Conservation (phyloP, 2,113 vertebrate genomes). For the Maccullochella peelii region DNA sequence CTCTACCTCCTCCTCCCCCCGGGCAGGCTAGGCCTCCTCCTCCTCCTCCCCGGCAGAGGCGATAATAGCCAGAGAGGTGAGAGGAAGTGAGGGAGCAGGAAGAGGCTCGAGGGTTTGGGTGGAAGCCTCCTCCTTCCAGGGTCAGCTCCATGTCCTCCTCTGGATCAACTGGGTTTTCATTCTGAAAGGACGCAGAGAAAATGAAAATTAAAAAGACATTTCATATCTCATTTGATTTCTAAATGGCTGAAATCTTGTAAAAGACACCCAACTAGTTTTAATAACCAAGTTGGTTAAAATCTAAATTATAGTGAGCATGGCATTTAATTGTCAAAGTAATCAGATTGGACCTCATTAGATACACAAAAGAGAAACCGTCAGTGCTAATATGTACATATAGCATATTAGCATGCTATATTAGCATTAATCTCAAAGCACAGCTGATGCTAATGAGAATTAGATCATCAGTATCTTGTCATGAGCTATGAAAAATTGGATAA, state of each 20-base stretch:
- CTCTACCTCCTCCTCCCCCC: constrained; percentile 2
- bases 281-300: background rate
- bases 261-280: background rate
- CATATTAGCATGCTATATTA: background rate
- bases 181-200: constrained; percentile 46
- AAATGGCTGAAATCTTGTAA: background rate
- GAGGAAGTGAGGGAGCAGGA: constrained; percentile 46
- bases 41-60: constrained; percentile 9
- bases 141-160: constrained; percentile 68
- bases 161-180: constrained; percentile 54
- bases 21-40: background rate
- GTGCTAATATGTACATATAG: too few species aligned
- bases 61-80: constrained; percentile 52
- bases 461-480: too few species aligned
- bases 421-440: background rate
- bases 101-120: constrained; percentile 31
- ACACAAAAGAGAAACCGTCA: too few species aligned
- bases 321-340: too few species aligned
- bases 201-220: background rate
- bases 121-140: constrained; percentile 42
- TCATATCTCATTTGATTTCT: background rate
- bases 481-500: background rate
- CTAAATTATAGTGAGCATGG: too few species aligned
- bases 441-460: too few species aligned
- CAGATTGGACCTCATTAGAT: too few species aligned